Evolutionary conservation across 2,888 invertebrate species (phyloP).

Genomic region (Xestia c-nigrum): DNA sequence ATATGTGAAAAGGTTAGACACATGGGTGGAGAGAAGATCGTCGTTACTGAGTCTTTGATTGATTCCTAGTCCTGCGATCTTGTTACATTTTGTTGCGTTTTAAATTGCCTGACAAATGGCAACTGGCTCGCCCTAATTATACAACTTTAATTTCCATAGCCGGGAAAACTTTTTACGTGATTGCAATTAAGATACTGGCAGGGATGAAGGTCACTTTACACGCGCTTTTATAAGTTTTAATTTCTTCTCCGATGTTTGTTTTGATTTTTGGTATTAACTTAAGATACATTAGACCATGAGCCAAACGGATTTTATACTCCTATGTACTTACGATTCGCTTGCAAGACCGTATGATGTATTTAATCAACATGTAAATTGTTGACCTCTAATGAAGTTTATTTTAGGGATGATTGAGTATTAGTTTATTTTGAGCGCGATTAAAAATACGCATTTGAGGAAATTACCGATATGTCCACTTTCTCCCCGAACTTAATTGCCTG

Average conservation of each 20-base stretch:
- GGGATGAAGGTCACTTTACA: neutral
- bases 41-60: neutral
- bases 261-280: neutral
- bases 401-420: neutral
- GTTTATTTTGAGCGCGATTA: constrained; percentile 11
- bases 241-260: neutral
- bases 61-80: neutral
- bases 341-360: no score
- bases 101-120: neutral
- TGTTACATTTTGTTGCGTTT: neutral
- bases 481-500: neutral
- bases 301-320: no score
- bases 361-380: neutral
- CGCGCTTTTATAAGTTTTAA: neutral
- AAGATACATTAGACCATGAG: no score
- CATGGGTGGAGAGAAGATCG: neutral
- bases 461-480: constrained; percentile 2
- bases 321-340: no score
- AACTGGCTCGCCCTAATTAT: neutral
- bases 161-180: neutral
- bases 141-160: neutral
- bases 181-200: constrained; percentile 3
- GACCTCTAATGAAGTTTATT: neutral
- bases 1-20: neutral
- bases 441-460: neutral